These are phyloP conservation scores for Gorsachius magnificus DNA, from an alignment of 2,797 vertebrate species.

Conservation along the genomic window DNA sequence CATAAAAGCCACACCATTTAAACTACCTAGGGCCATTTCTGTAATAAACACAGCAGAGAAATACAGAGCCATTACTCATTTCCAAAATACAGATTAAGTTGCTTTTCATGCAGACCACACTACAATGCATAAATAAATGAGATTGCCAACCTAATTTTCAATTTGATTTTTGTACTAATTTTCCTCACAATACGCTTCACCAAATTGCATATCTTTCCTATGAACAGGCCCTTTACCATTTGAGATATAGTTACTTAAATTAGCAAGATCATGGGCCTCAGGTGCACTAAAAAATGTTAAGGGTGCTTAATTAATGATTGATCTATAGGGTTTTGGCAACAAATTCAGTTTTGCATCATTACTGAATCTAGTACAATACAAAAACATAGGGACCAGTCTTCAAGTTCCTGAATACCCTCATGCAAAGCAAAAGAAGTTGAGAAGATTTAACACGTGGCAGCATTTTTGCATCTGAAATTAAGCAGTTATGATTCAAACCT, in stretches of 20 bases:
- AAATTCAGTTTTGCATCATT: background rate
- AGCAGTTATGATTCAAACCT: background rate
- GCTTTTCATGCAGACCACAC: conserved; percentile 1
- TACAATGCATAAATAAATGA: conserved; percentile 29
- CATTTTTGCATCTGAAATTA: background rate
- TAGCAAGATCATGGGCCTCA: background rate
- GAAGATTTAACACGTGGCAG: background rate
- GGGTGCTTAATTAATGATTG: background rate
- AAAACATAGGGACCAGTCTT: background rate
- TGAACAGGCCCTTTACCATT: background rate
- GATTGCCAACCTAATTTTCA: conserved; percentile 14
- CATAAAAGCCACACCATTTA: conserved; percentile 5
- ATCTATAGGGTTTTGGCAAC: background rate
- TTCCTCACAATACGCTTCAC: background rate
- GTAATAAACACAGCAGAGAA: conserved; percentile 38
- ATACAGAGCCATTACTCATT: conserved; percentile 42
- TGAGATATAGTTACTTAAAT: background rate
- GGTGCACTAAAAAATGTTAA: background rate
- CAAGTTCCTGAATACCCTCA: background rate
- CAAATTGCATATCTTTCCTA: background rate
- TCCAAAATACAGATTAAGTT: conserved; percentile 44
- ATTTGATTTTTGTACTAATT: conserved; percentile 34
- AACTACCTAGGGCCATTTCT: conserved; percentile 1
- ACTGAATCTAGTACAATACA: background rate
- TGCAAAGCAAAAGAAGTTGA: background rate